Conservation (phyloP, 2,113 vertebrate genomes). For the Platanista minor region DNA sequence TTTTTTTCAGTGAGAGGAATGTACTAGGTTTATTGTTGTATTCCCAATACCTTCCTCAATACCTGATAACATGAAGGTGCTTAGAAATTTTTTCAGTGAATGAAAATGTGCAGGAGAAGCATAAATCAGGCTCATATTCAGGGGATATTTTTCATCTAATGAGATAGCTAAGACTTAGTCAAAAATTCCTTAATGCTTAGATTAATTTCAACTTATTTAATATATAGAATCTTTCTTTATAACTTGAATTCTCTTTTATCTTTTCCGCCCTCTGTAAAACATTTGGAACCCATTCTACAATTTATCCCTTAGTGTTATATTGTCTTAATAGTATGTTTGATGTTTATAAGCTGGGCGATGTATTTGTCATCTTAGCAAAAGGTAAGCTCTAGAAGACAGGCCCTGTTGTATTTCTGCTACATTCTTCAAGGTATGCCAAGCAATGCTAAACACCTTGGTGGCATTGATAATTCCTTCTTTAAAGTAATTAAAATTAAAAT, state of each 20-base stretch:
- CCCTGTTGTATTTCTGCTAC: background rate
- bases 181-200: background rate
- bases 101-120: background rate
- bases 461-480: background rate
- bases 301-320: background rate
- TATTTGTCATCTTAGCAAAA: background rate
- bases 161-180: background rate
- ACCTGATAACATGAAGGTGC: background rate
- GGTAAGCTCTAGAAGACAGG: background rate
- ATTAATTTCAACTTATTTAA: background rate
- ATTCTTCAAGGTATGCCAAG: background rate
- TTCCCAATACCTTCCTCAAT: background rate
- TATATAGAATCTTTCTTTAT: background rate
- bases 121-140: background rate
- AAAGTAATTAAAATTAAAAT: background rate
- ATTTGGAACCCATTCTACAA: background rate
- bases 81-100: background rate
- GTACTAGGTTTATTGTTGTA: background rate
- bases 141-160: background rate
- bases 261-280: background rate
- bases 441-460: background rate
- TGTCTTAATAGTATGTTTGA: background rate
- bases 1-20: background rate
- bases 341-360: background rate
- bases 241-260: conserved; percentile 13